Percentiles rank a stretch among this genome's conserved stretches.
These are phyloP conservation scores for Pungitius pungitius DNA, from an alignment of 2,113 vertebrate species.

Conservation along the genomic window DNA sequence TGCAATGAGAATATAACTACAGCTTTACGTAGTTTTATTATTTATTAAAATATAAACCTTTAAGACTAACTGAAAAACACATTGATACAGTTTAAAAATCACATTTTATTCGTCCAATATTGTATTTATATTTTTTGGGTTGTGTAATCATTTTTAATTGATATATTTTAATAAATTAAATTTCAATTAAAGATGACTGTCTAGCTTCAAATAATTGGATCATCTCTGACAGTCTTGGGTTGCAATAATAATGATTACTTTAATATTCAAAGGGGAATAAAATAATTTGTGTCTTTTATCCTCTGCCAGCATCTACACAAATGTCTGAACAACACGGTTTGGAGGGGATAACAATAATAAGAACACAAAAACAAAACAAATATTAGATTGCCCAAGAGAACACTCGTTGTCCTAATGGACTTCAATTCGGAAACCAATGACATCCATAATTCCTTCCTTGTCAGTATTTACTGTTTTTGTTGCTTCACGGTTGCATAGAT, in stretches of 20 bases:
- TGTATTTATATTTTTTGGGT: neutral
- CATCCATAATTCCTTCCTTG: constrained; percentile 66
- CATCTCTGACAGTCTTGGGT: constrained; percentile 73
- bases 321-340: constrained; percentile 74
- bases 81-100: neutral
- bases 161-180: neutral
- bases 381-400: constrained; percentile 77
- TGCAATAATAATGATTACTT: constrained; percentile 78
- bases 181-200: neutral
- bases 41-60: neutral
- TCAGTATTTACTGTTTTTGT: constrained; percentile 73
- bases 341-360: constrained; percentile 72
- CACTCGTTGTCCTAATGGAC: constrained; percentile 69
- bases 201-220: constrained; percentile 66
- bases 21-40: neutral
- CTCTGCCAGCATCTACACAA: constrained; percentile 77
- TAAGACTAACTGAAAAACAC: neutral
- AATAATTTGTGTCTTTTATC: constrained; percentile 79
- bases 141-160: neutral
- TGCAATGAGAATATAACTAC: neutral
- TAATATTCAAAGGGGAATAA: constrained; percentile 68
- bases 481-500: constrained; percentile 75
- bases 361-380: constrained; percentile 58
- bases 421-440: constrained; percentile 69
- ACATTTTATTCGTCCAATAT: neutral